phyloP scores from a whole-genome alignment of 2,888 invertebrate genomes.

The Ariolimax columbianus region DNA sequence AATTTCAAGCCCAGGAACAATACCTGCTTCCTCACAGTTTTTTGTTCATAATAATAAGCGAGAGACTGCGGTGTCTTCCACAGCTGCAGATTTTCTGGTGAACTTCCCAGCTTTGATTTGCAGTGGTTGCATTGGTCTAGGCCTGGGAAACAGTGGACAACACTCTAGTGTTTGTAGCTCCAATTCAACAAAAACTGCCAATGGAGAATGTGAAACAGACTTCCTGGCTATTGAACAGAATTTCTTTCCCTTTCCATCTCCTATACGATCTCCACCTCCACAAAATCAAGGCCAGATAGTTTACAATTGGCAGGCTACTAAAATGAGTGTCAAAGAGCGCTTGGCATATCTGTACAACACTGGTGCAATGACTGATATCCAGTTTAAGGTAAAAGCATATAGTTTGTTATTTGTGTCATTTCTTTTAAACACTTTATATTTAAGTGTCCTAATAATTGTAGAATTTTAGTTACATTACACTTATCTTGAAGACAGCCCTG shows the following conservation, averaged over 20 bases:
- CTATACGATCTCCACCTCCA: constrained; percentile 45
- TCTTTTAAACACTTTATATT: too few species aligned
- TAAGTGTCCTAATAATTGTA: too few species aligned
- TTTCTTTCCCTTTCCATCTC: constrained; percentile 27
- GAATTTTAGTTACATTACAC: too few species aligned
- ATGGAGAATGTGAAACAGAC: constrained; percentile 46
- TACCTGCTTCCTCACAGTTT: constrained; percentile 31
- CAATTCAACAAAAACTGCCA: constrained; percentile 53
- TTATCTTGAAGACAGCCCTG: too few species aligned
- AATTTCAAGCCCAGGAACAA: constrained; percentile 44
- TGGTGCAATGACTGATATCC: constrained; percentile 86
- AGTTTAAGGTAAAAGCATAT: constrained; percentile 80
- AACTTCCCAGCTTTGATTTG: constrained; percentile 41
- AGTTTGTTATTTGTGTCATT: not conserved
- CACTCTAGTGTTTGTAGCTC: constrained; percentile 38
- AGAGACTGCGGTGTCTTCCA: constrained; percentile 22
- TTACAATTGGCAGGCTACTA: constrained; percentile 84
- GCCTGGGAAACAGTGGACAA: not conserved
- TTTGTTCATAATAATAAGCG: constrained; percentile 18
- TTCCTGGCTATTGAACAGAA: constrained; percentile 27
- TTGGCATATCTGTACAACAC: constrained; percentile 85
- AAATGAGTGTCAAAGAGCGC: constrained; percentile 87
- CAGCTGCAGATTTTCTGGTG: constrained; percentile 33
- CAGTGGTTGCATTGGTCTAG: constrained; percentile 25
- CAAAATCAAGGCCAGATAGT: constrained; percentile 63